Percentiles rank a stretch among this genome's conserved stretches.
Evolutionary conservation across 2,888 invertebrate genomes (phyloP).

Genomic region (Brachylomia viminalis): DNA sequence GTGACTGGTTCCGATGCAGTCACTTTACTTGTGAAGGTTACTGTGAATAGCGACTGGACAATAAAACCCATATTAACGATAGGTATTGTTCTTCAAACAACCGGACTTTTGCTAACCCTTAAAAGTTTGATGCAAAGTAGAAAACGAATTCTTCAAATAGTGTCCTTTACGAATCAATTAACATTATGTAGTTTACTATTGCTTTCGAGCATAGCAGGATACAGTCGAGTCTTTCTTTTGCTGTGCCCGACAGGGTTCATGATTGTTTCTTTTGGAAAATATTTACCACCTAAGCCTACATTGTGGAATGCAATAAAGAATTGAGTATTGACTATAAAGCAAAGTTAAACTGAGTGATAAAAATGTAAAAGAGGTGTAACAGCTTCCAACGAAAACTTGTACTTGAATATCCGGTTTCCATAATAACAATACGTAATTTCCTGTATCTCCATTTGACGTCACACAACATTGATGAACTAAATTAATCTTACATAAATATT

Average conservation of each 20-base stretch:
- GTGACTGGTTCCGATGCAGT: conserved; percentile 57
- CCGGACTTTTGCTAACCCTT: conserved; percentile 3
- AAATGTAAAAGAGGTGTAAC: conserved; percentile 22
- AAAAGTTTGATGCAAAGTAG: conserved; percentile 1
- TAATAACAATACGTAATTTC: conserved; percentile 62
- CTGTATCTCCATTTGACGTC: conserved; percentile 47
- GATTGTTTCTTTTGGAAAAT: too few relatives aligned
- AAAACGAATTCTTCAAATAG: background rate
- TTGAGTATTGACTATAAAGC: conserved; percentile 28
- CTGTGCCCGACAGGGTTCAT: too few relatives aligned
- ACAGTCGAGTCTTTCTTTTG: too few relatives aligned
- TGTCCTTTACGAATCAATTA: background rate
- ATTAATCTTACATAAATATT: conserved; percentile 64
- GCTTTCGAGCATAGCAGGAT: conserved; percentile 30
- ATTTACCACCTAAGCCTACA: too few relatives aligned
- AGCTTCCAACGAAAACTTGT: conserved; percentile 42
- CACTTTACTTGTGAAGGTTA: conserved; percentile 62
- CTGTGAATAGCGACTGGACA: conserved; percentile 43
- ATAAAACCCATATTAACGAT: conserved; percentile 30
- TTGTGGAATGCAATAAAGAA: too few relatives aligned
- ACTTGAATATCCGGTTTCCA: conserved; percentile 58
- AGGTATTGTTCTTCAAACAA: conserved; percentile 34
- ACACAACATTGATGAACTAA: conserved; percentile 40
- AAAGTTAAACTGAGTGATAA: conserved; percentile 15
- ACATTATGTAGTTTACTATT: background rate